phyloP scores from a whole-genome alignment of 2,797 vertebrate species.

The Cyclura pinguis region DNA sequence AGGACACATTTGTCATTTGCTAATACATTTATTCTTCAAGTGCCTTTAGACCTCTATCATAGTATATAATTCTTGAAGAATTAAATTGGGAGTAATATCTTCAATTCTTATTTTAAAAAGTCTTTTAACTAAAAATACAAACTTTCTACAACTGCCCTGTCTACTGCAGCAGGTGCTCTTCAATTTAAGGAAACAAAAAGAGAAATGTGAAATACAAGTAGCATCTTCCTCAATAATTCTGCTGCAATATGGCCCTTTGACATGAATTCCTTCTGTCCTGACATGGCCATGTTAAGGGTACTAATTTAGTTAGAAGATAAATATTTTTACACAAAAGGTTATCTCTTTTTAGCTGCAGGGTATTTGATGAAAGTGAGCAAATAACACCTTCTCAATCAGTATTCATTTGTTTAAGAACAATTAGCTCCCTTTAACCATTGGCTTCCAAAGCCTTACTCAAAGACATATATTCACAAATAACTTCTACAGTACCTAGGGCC shows the following conservation, averaged over 20 bases:
- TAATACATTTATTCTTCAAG: background rate
- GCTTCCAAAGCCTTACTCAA: conserved; percentile 38
- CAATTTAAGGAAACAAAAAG: background rate
- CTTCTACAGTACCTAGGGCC: conserved; percentile 20
- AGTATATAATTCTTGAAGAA: conserved; percentile 51
- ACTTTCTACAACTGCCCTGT: conserved; percentile 34
- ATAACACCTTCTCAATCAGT: conserved; percentile 28
- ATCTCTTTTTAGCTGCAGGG: conserved; percentile 47
- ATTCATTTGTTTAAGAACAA: conserved; percentile 28
- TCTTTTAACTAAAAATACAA: conserved; percentile 19
- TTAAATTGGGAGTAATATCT: conserved; percentile 7
- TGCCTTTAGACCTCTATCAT: background rate
- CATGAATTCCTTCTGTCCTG: background rate
- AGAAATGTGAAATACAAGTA: background rate
- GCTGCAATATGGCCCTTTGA: background rate
- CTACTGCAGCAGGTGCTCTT: conserved; percentile 25
- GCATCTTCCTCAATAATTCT: background rate
- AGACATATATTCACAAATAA: conserved; percentile 44
- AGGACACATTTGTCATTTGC: background rate
- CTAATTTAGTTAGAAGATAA: conserved; percentile 26
- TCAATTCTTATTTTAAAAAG: conserved; percentile 20
- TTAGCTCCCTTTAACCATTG: conserved; percentile 36
- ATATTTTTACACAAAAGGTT: conserved; percentile 48
- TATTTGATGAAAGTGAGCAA: conserved; percentile 36
- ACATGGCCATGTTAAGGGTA: background rate